A percentile compares a stretch with the other conserved stretches of the same genome.
These are phyloP conservation scores for Triplophysa tibetana DNA, from an alignment of 2,113 vertebrate genomes.

Conservation along the genomic window DNA sequence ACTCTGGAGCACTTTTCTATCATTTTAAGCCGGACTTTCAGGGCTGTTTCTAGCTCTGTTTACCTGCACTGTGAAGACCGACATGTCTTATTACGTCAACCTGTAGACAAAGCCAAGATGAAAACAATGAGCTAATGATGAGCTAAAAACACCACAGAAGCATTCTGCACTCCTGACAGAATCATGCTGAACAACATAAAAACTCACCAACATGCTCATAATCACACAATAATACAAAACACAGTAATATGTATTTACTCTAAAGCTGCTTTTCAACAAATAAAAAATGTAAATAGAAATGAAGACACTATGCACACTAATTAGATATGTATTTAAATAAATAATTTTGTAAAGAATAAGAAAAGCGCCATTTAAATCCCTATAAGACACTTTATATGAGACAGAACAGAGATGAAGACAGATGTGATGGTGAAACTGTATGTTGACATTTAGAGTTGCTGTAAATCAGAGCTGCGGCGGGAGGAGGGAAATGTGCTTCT, in stretches of 20 bases:
- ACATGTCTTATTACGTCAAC: slow-evolving; percentile 19
- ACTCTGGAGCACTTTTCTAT: background rate
- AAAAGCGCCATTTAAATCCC: slow-evolving; percentile 25
- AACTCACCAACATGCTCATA: slow-evolving; percentile 4
- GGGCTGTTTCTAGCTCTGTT: background rate
- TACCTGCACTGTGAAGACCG: background rate
- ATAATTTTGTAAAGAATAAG: slow-evolving; percentile 32
- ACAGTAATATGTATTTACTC: too few species aligned
- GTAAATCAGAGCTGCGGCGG: slow-evolving; percentile 65
- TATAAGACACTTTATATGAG: background rate
- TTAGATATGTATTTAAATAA: slow-evolving; percentile 28
- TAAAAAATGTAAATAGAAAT: background rate
- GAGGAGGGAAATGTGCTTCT: slow-evolving; percentile 70
- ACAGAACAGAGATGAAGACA: background rate
- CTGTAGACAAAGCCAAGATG: slow-evolving; percentile 1
- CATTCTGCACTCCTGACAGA: background rate
- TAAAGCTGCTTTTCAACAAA: too few species aligned
- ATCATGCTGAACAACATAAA: background rate
- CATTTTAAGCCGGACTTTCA: background rate
- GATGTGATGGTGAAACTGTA: slow-evolving; percentile 1
- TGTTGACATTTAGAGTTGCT: slow-evolving; percentile 59
- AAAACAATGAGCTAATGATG: background rate
- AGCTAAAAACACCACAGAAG: slow-evolving; percentile 8
- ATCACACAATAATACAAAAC: too few species aligned
- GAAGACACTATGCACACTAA: background rate